phyloP scores from a whole-genome alignment of 2,888 invertebrate species.

The Leptopilina myrica region DNA sequence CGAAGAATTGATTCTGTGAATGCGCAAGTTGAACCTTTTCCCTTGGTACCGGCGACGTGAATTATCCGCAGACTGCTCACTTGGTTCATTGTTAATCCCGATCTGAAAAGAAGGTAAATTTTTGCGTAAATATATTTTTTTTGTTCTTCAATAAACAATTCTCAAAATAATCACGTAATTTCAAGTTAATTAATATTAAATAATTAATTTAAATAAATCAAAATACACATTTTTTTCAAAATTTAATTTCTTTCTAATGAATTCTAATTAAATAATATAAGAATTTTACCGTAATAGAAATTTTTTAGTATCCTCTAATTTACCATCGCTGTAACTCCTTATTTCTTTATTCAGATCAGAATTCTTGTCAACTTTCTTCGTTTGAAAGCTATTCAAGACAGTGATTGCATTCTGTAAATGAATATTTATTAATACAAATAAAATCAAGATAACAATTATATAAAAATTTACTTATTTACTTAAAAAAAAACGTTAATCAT shows the following conservation, averaged over 20 bases:
- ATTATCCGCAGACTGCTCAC: conserved; percentile 89
- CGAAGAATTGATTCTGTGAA: conserved; percentile 93
- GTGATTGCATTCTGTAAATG: conserved; percentile 82
- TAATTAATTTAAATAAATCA: too few relatives aligned
- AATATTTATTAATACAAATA: not conserved
- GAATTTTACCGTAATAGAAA: conserved; percentile 78
- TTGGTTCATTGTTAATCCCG: conserved; percentile 82
- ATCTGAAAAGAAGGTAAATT: conserved; percentile 72
- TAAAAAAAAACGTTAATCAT: too few relatives aligned
- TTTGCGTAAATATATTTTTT: not conserved
- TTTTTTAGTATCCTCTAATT: conserved; percentile 78
- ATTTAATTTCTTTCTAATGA: too few relatives aligned
- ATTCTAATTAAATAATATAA: too few relatives aligned
- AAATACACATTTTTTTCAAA: too few relatives aligned
- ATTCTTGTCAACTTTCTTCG: conserved; percentile 82
- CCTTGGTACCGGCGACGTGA: conserved; percentile 98
- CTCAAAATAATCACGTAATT: too few relatives aligned
- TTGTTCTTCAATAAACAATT: too few relatives aligned
- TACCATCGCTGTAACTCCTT: conserved; percentile 52
- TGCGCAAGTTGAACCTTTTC: conserved; percentile 97
- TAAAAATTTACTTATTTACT: not conserved
- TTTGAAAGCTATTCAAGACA: conserved; percentile 84
- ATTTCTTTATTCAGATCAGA: conserved; percentile 51
- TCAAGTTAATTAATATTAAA: too few relatives aligned
- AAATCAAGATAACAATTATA: not conserved